phyloP scores from a whole-genome alignment of 2,113 vertebrate species.

The Fregata magnificens region DNA sequence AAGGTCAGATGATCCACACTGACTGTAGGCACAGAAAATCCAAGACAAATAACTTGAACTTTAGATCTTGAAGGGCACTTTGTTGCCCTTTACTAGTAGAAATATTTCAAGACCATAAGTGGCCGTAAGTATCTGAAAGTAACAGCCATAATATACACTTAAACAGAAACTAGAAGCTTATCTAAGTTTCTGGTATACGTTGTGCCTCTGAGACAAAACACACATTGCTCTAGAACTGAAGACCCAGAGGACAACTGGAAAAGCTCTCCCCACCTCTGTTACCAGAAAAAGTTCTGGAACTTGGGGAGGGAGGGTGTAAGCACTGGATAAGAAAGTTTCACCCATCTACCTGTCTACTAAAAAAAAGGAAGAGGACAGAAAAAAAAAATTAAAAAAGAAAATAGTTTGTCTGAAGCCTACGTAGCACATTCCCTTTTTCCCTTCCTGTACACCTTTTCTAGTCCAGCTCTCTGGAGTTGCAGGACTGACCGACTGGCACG shows the following conservation, averaged over 20 bases:
- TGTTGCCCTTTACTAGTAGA: not conserved
- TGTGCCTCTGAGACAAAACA: not conserved
- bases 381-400: not conserved
- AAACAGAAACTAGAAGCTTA: conserved; percentile 28
- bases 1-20: not conserved
- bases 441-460: not conserved
- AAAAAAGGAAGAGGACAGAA: not conserved
- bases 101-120: conserved; percentile 24
- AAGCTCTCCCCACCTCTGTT: not conserved
- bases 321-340: not conserved
- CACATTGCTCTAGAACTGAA: not conserved
- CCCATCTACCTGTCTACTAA: not conserved
- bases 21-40: not conserved
- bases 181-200: conserved; percentile 13
- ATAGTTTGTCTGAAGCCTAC: not conserved
- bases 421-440: not conserved
- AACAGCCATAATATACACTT: not conserved
- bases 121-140: not conserved
- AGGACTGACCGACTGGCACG: not conserved
- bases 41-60: conserved; percentile 4
- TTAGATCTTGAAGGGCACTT: not conserved
- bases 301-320: not conserved
- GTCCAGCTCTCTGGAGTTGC: not conserved
- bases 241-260: not conserved
- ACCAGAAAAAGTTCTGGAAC: not conserved